Base-by-base conservation (phyloP, 2,888 invertebrate species). In the Torymus aiolomorphi region DNA sequence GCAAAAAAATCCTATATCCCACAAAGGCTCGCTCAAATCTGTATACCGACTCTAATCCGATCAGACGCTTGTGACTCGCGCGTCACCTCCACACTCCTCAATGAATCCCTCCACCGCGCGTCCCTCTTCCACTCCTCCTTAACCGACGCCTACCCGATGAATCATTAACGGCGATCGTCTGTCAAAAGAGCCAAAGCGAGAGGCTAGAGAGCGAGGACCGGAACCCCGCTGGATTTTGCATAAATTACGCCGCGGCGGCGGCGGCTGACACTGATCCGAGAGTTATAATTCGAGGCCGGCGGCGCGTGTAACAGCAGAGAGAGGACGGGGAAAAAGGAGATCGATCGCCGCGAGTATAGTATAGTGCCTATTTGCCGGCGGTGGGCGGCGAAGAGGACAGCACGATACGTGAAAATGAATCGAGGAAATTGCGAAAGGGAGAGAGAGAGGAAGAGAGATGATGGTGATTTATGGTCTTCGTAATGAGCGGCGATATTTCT, bases 91-190 rank as follows among this genome's bases (percentile, higher is more conserved):
- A 24, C 24, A 2, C 24, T 3, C 3, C 24, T 31, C 63, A 5
- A 42, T 57, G 14, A 57, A 57, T 3, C 24, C 24, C 24, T 2
- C 24, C 24, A 24, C 2, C 24, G 24, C 24, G 24, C 24, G 16
- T 8, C 14, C 8, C 62, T 63, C 63, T n/a, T 16, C 18, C 18
- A 59, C 59, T 16, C 16, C 18, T 16, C 61, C 20, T n/a, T 24
- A 24, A 24, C 24, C 24, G 24, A 24, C 24, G 24, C 24, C 24
- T 24, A 24, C 24, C 24, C 24, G 20, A 59, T 80, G 69, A 73
- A 77, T 80, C 73, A 78, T 80, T 78, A 77, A 80, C 66, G 76
- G 63, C 71, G 73, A 77, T 77, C 73, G 76, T 73, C 76, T 76
- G 67, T 72, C 80, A 66, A 72, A 67, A 72, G 76, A 69, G n/a